phyloP scores from a whole-genome alignment of 2,797 vertebrate genomes.

The Pampus argenteus region DNA sequence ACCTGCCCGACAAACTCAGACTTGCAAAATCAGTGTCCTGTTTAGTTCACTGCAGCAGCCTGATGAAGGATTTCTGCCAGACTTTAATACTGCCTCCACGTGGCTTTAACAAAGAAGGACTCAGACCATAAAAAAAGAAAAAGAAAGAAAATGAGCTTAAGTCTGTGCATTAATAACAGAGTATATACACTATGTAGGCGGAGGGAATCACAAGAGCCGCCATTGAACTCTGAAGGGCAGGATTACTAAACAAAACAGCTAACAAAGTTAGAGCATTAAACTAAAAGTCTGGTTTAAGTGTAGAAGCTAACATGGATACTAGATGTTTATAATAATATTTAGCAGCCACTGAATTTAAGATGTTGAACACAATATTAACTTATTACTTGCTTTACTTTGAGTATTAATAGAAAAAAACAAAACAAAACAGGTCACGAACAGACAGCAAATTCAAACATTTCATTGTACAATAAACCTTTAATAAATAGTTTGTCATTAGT shows the following conservation, averaged over 20 bases:
- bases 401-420: constrained; percentile 17
- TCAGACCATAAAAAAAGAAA: constrained; percentile 9
- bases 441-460: constrained; percentile 43
- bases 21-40: no score
- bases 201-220: constrained; percentile 14
- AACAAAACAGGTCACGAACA: not conserved
- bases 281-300: not conserved
- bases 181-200: constrained; percentile 10
- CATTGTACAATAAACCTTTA: constrained; percentile 89
- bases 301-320: constrained; percentile 3
- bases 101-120: constrained; percentile 54
- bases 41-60: no score
- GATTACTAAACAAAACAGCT: constrained; percentile 34
- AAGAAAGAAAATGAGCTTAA: constrained; percentile 41
- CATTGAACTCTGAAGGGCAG: not conserved
- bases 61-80: constrained; percentile 5
- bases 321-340: constrained; percentile 32
- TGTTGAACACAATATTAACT: constrained; percentile 1
- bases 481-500: constrained; percentile 90
- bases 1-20: no score
- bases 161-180: constrained; percentile 28
- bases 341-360: not conserved
- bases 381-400: no score
- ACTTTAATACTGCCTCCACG: constrained; percentile 39
- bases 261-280: constrained; percentile 12